Evolutionary conservation across 2,888 invertebrate genomes (phyloP), one percentile per base, ranked within the genome.

Genomic region (Aphidoletes aphidimyza): DNA sequence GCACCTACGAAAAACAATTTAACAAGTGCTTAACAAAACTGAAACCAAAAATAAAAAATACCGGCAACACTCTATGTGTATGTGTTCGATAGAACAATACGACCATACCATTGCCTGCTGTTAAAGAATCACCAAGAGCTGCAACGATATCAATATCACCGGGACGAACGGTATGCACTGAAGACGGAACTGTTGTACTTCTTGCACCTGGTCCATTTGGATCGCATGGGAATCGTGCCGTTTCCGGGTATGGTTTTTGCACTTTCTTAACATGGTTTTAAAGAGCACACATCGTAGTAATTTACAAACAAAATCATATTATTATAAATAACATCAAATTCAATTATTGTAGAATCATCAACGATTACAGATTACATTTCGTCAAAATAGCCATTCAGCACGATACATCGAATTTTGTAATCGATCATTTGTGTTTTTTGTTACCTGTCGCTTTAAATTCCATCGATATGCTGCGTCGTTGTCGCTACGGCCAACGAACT

Each of bases 131-230:
- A 0, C 93, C 93, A 88, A 93, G 89, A 0, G 91, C 92, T 0
- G 89, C 93, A 19, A 93, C 89, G 0, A 93, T 89, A 86, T 93
- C 92, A 42, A 93, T 91, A 87, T 93, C 93, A 6, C 93, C 93
- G 0, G 93, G 93, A 83, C 92, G 89, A 84, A 93, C 86, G 69
- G 89, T 88, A 88, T 93, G 91, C 6, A 93, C 92, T n/a, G 91
- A 91, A 0, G 86, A 89, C 0, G 93, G 93, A 5, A 90, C 87
- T 8, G 84, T 86, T 0, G 87, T 87, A 85, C 89, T 90, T 49
- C 92, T 88, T 85, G 86, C 86, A 0, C 90, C 89, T 0, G 90
- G 89, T 2, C 88, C 89, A 85, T 88, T 86, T 0, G 88, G 86
- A 87, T 90, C 89, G 85, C 90, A 90, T 85, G 89, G 88, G 45